Evolutionary conservation across 2,797 vertebrate species (phyloP), one percentile per base, ranked within the genome.

Genomic region (Podarcis siculus): DNA sequence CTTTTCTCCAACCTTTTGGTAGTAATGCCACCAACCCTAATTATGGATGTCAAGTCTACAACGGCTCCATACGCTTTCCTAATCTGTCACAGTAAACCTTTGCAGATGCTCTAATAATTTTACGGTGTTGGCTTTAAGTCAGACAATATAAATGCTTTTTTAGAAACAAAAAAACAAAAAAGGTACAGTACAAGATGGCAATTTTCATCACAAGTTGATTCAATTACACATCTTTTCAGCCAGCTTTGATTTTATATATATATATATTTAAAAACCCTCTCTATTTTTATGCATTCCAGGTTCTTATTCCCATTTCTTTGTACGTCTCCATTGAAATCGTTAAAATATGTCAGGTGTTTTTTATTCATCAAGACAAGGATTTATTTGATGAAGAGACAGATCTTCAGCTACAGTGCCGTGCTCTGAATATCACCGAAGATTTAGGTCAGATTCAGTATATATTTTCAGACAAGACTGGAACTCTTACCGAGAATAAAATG

Each of bases 401-500:
- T 94, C 98, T 98, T 1, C 98, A 97, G 83, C 97, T 99, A 91
- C 98, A 99, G 93, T 99, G 99, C 93, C 96, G 99, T 69, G 98
- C 99, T 71, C 97, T 99, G 89, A 99, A 99, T 94, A 99, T 99
- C 96, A 99, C 98, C 0, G 99, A 99, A 96, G 98, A 99, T 95
- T 96, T 99, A 30, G 99, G 99, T 82, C 99, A 99, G 96, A 98
- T 99, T 96, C 98, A 99, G 90, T 99, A 99, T 93, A 98, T 99
- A 94, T 99, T 99, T 96, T 99, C 99, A 67, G 99, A 99, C 95
- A 99, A 99, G 96, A 99, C 99, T 0, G 99, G 99, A 88, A 99
- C 99, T 1, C 97, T 99, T 83, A 99, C 99, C 0, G 99, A 99
- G 92, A 99, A 99, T 95, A 99, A 99, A 97, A 99, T 99, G 99